Evolutionary conservation across 1,140 invertebrate genomes (phyloP).

Genomic region (Homalodisca vitripennis): DNA sequence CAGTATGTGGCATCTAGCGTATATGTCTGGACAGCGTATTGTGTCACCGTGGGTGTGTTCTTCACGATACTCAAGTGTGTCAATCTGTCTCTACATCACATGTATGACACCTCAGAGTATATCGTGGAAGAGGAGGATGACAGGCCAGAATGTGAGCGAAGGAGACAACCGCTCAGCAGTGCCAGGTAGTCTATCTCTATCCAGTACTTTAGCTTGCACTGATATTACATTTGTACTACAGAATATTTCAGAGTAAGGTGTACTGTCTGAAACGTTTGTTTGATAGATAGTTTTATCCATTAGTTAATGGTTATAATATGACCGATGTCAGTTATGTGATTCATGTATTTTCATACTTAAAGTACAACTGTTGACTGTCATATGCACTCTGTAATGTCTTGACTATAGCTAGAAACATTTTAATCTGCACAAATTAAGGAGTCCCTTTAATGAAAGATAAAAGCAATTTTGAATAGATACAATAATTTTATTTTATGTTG

Average conservation of each 20-base stretch:
- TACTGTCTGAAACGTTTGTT: not conserved
- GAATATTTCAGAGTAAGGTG: not conserved
- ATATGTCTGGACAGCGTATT: slow-evolving; percentile 86
- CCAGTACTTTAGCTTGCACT: no score
- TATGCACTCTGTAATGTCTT: no score
- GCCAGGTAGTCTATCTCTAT: slow-evolving; percentile 27
- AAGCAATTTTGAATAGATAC: no score
- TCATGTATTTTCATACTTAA: no score
- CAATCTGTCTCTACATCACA: slow-evolving; percentile 89
- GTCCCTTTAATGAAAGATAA: no score
- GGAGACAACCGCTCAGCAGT: slow-evolving; percentile 25
- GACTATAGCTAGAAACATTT: no score
- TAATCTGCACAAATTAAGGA: no score
- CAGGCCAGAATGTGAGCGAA: slow-evolving; percentile 40
- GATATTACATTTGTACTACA: no score
- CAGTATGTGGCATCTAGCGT: slow-evolving; percentile 86
- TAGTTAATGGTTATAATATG: no score
- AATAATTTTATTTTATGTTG: no score
- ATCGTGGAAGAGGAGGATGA: slow-evolving; percentile 61
- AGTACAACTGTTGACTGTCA: no score
- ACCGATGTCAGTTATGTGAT: no score
- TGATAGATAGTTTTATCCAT: not conserved
- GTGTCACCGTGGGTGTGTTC: slow-evolving; percentile 72
- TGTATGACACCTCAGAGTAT: slow-evolving; percentile 94
- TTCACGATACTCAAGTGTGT: slow-evolving; percentile 84